Base-by-base conservation (phyloP, 2,797 vertebrate genomes). In the Crax fasciolata region DNA sequence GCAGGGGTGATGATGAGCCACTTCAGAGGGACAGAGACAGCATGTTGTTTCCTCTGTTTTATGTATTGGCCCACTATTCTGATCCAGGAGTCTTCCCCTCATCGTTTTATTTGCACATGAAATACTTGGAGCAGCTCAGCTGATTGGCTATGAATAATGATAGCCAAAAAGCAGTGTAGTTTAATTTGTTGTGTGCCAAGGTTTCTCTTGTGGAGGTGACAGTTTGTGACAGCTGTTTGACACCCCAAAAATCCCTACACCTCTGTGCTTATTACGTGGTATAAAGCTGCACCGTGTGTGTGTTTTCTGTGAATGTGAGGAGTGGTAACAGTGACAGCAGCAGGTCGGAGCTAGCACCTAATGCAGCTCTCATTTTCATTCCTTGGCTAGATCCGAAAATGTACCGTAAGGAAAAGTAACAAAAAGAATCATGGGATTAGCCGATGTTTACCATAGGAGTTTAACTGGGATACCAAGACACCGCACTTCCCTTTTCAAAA, bases 51-150 rank as follows among this genome's bases (percentile, higher is more conserved):
- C 97, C 97, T 97, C 97, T 97, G 97, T 97, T 97, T 98, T 97
- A 97, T 97, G 96, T 97, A 93, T 96, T 97, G 98, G 97, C 94
- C 97, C 94, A 95, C 97, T 94, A 74, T 98, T 98, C 97, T 98
- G 97, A 98, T 98, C 97, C 94, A 65, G 6, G 89, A 94, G 85
- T 97, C 97, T 97, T 97, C 96, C 85, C 91, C 91, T 97, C 96
- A 16, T 97, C 97, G 97, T 98, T 98, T 98, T 99, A 99, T 99
- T 99, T 99, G 98, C 98, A 98, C 98, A 98, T 98, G 98, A 98
- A 99, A 98, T 98, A 97, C 98, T 95, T 97, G 97, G 97, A 98
- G 97, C 98, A 97, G 98, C 97, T 98, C 97, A 97, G 97, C 97
- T 98, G 98, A 98, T 98, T 98, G 98, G 98, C 98, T 98, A 98